Conservation (phyloP, 2,888 invertebrate species). For the Cylloceria caligata region DNA sequence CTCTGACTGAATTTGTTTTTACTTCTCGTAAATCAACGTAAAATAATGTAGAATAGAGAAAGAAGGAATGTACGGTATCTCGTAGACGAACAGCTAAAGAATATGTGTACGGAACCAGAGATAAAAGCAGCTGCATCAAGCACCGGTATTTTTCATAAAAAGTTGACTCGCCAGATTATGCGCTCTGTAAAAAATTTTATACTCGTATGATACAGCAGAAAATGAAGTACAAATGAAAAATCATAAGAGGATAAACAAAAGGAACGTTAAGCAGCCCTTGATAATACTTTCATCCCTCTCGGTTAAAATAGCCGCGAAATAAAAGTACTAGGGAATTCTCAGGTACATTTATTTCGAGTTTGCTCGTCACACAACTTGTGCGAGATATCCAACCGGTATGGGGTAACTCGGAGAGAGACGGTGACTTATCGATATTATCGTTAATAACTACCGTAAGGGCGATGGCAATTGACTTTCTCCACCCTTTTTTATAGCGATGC, state of each 20-base stretch:
- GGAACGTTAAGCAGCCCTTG: conserved; percentile 38
- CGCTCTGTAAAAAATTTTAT: conserved; percentile 18
- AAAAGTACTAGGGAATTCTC: conserved; percentile 41
- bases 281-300: conserved; percentile 44
- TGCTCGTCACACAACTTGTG: conserved; percentile 36
- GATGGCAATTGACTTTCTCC: too few species aligned
- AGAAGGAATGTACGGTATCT: conserved; percentile 2
- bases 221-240: conserved; percentile 49
- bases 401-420: background rate
- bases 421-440: background rate
- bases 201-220: conserved; percentile 20
- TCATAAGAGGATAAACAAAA: conserved; percentile 56
- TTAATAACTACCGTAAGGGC: background rate
- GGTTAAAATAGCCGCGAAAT: conserved; percentile 38
- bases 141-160: conserved; percentile 1
- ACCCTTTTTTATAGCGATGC: background rate
- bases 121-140: conserved; percentile 17
- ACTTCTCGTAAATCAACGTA: conserved; percentile 3
- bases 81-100: conserved; percentile 12
- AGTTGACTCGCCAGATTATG: conserved; percentile 1
- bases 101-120: conserved; percentile 25
- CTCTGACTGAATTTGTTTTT: conserved; percentile 2
- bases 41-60: conserved; percentile 42
- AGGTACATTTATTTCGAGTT: conserved; percentile 61
- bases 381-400: background rate